A percentile compares a stretch with the other conserved stretches of the same genome.
phyloP scores from a whole-genome alignment of 2,888 invertebrate species.

The Heteromurus nitidus region DNA sequence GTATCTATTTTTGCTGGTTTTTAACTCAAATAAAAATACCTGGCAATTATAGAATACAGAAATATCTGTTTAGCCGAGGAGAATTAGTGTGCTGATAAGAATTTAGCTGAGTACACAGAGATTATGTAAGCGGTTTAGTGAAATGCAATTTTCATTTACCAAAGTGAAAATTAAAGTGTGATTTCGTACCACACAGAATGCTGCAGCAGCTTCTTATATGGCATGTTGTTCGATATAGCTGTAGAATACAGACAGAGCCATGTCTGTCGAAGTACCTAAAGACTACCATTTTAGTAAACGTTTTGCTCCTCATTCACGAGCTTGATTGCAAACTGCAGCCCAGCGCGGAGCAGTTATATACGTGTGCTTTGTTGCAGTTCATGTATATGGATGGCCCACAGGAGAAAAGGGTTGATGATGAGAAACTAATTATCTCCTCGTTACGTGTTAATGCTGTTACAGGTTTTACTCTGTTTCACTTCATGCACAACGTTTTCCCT shows the following conservation, averaged over 20 bases:
- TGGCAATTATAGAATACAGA: background rate
- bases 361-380: background rate
- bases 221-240: no score
- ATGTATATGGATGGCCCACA: conserved; percentile 49
- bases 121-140: conserved; percentile 31
- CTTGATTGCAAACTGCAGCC: background rate
- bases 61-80: background rate
- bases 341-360: background rate
- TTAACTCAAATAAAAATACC: background rate
- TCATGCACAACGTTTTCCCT: background rate
- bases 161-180: conserved; percentile 53
- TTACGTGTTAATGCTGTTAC: conserved; percentile 69
- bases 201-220: no score
- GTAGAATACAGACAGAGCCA: no score
- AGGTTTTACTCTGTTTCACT: conserved; percentile 40
- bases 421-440: conserved; percentile 71
- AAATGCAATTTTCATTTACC: conserved; percentile 52
- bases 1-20: background rate
- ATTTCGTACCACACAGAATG: conserved; percentile 42
- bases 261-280: no score
- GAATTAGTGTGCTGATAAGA: background rate
- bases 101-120: background rate
- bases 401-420: conserved; percentile 65
- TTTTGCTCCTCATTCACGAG: background rate
- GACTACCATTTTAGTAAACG: no score